These are phyloP conservation scores for Phengaris alcon DNA, from an alignment of 2,888 invertebrate species.

Conservation along the genomic window DNA sequence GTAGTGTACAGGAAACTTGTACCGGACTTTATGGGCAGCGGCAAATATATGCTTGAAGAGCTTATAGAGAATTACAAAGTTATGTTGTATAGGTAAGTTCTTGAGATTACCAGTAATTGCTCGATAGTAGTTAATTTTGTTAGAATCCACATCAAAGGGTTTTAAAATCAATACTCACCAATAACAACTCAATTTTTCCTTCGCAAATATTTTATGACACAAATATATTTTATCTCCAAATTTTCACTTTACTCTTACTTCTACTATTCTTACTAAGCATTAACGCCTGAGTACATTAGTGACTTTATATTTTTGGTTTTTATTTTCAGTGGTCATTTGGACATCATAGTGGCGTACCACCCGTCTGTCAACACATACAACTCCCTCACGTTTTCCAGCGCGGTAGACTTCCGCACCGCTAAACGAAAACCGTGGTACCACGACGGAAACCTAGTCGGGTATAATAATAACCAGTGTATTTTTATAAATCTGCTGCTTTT, in stretches of 20 bases:
- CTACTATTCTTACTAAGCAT: too few species aligned
- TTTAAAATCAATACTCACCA: too few species aligned
- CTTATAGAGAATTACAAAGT: slow-evolving; percentile 77
- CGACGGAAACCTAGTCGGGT: slow-evolving; percentile 74
- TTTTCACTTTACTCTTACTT: too few species aligned
- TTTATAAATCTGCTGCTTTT: not conserved
- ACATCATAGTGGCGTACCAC: slow-evolving; percentile 83
- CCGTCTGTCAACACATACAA: slow-evolving; percentile 78
- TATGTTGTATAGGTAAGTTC: slow-evolving; percentile 80
- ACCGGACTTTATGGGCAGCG: slow-evolving; percentile 78
- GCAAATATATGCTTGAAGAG: slow-evolving; percentile 77
- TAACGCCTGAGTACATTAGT: too few species aligned
- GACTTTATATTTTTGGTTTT: too few species aligned
- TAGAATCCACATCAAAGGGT: too few species aligned
- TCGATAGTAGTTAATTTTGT: too few species aligned
- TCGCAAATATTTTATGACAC: too few species aligned
- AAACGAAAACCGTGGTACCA: slow-evolving; percentile 68
- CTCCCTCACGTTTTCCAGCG: slow-evolving; percentile 61
- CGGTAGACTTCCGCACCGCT: slow-evolving; percentile 67
- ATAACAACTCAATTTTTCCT: too few species aligned
- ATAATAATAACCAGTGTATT: slow-evolving; percentile 28
- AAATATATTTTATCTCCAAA: too few species aligned
- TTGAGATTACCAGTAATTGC: not conserved
- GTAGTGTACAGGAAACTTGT: slow-evolving; percentile 73
- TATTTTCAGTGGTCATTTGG: slow-evolving; percentile 72